Evolutionary conservation across 2,888 invertebrate genomes (phyloP).

Genomic region (Stenodema calcarata): DNA sequence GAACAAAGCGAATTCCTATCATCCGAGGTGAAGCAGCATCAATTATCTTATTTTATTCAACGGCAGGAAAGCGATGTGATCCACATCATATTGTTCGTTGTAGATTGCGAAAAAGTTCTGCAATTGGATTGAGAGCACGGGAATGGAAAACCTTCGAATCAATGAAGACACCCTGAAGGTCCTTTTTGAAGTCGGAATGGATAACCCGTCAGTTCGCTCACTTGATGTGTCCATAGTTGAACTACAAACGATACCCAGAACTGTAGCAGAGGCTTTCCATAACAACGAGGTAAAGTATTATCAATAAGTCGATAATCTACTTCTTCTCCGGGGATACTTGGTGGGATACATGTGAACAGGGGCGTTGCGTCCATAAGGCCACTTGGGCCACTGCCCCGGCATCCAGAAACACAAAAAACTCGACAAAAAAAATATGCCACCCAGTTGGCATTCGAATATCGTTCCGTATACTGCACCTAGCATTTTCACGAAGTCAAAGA

Average conservation of each 20-base stretch:
- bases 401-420: too few species aligned
- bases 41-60: not conserved
- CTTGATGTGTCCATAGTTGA: constrained; percentile 15
- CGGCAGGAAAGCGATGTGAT: too few species aligned
- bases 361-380: too few species aligned
- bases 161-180: constrained; percentile 20
- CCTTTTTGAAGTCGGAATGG: constrained; percentile 38
- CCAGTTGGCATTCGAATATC: too few species aligned
- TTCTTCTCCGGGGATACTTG: too few species aligned
- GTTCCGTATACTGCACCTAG: too few species aligned
- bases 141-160: constrained; percentile 29
- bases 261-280: constrained; percentile 17
- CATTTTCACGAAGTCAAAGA: too few species aligned
- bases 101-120: constrained; percentile 14
- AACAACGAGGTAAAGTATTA: constrained; percentile 29
- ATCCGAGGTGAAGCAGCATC: constrained; percentile 1
- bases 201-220: constrained; percentile 36
- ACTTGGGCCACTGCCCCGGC: too few species aligned
- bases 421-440: too few species aligned
- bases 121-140: constrained; percentile 5
- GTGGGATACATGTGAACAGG: too few species aligned
- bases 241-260: constrained; percentile 11
- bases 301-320: too few species aligned
- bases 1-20: constrained; percentile 23
- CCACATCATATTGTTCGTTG: too few species aligned